phyloP scores from a whole-genome alignment of 1,140 invertebrate genomes.

The Pseudomyrmex dendroicus region DNA sequence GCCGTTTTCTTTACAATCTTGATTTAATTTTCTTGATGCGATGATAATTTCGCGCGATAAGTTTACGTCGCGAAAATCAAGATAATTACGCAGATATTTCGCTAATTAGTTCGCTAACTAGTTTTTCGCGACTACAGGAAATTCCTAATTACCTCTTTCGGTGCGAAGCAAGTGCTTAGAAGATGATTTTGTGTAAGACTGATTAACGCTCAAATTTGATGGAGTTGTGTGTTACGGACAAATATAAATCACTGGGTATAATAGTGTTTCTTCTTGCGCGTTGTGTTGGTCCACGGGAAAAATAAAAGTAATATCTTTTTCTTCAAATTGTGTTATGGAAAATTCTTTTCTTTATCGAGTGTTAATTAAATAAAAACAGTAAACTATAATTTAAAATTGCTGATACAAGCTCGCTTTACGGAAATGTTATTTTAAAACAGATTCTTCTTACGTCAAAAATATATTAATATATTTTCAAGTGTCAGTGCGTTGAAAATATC shows the following conservation, averaged over 20 bases:
- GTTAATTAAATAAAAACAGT: background rate
- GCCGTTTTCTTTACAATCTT: background rate
- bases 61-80: background rate
- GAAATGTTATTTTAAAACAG: constrained; percentile 5
- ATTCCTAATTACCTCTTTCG: constrained; percentile 18
- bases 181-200: constrained; percentile 1
- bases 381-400: too few species aligned
- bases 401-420: background rate
- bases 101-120: constrained; percentile 50
- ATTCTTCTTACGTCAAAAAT: background rate
- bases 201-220: constrained; percentile 27
- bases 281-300: background rate
- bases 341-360: background rate
- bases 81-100: constrained; percentile 38
- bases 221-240: background rate
- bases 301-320: background rate
- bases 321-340: background rate
- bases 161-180: background rate
- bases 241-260: constrained; percentile 7
- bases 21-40: background rate
- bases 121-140: constrained; percentile 8
- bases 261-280: background rate
- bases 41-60: constrained; percentile 20
- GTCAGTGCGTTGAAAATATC: background rate
- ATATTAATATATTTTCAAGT: background rate